Evolutionary conservation across 1,140 invertebrate genomes (phyloP).

Genomic region (Trypoxylus dichotomus): DNA sequence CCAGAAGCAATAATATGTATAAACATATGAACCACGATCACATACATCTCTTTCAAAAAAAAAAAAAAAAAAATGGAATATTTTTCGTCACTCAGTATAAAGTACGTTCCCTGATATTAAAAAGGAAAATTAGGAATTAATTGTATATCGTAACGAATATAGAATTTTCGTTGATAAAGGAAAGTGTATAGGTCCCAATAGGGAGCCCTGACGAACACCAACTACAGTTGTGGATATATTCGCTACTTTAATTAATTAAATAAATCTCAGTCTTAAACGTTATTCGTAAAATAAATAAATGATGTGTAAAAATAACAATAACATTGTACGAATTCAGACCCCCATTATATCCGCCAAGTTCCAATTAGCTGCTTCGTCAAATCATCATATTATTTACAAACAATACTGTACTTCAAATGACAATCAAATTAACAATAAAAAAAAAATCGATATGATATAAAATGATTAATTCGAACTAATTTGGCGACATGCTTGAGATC

Average conservation of each 20-base stretch:
- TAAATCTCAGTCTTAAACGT: constrained; percentile 4
- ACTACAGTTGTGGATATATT: background rate
- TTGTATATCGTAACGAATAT: no score
- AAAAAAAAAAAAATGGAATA: background rate
- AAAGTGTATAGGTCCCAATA: no score
- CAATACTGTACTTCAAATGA: background rate
- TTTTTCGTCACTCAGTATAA: background rate
- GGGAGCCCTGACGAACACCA: no score
- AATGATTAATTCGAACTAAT: background rate
- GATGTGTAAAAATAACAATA: background rate
- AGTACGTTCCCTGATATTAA: background rate
- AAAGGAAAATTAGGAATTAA: background rate
- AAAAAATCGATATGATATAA: background rate
- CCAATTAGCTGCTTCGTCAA: background rate
- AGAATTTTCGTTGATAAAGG: no score
- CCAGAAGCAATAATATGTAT: background rate
- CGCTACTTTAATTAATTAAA: background rate
- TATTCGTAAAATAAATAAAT: background rate
- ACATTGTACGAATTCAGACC: background rate
- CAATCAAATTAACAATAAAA: background rate
- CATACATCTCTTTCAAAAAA: background rate
- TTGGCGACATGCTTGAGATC: constrained; percentile 26
- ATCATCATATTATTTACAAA: background rate
- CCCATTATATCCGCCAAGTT: no score
- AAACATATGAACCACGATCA: background rate